Evolutionary conservation across 2,888 invertebrate genomes (phyloP).

Genomic region (Enoplolaimus lenunculus): DNA sequence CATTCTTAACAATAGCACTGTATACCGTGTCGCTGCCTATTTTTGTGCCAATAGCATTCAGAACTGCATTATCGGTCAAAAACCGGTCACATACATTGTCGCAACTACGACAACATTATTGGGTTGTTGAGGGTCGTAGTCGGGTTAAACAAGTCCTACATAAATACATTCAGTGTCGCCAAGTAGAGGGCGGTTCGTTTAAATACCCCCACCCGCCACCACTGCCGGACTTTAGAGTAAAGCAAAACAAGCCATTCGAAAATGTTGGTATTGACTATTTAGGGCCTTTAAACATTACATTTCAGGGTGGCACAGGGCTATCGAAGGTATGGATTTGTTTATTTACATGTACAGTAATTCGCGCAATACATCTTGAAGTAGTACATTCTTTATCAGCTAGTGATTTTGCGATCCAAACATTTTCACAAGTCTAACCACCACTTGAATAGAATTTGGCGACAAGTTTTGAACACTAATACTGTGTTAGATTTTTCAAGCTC

Average conservation of each 20-base stretch:
- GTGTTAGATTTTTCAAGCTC: constrained; percentile 6
- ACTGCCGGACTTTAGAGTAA: constrained; percentile 17
- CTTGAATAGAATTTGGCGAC: neutral
- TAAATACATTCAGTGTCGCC: constrained; percentile 10
- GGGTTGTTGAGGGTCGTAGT: neutral
- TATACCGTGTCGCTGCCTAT: too few species aligned
- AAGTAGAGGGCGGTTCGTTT: constrained; percentile 15
- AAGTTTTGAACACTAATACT: neutral
- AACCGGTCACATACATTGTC: constrained; percentile 10
- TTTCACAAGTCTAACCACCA: neutral
- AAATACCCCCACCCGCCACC: constrained; percentile 11
- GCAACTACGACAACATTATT: neutral
- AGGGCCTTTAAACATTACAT: neutral
- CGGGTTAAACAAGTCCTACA: constrained; percentile 16
- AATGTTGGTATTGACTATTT: constrained; percentile 6
- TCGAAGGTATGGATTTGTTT: constrained; percentile 13
- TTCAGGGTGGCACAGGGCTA: neutral
- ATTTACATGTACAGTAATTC: neutral
- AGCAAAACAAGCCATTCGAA: constrained; percentile 7
- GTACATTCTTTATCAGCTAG: neutral
- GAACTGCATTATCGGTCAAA: too few species aligned
- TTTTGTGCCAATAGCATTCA: too few species aligned
- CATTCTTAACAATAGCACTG: too few species aligned
- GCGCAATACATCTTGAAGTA: constrained; percentile 11
- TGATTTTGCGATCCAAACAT: neutral